Base-by-base conservation (phyloP, 53 echinoderm and acorn worm genomes). In the Glandiceps talaboti region DNA sequence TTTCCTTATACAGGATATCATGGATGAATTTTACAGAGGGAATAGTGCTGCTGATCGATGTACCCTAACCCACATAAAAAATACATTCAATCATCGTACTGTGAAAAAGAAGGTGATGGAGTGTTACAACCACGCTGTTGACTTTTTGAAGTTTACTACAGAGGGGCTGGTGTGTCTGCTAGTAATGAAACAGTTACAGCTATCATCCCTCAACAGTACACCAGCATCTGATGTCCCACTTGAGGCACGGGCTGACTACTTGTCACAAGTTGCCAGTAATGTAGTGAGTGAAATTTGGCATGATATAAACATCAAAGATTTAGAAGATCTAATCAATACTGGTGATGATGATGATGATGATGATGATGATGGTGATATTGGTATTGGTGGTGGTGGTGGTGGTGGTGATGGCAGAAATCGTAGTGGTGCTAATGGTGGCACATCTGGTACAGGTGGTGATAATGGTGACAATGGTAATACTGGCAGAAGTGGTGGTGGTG, bases 41-140 rank as follows among this genome's bases (percentile, higher is more conserved):
- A 31, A 82, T 14, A 82, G 78, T 45, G 74, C 78, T 14, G 75
- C 77, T 29, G 86, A 86, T 27, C 72, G 78, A 30, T 82, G 86
- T 1, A 82, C 86, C 14, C 82, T 86, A 0, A 33, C 31, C 45
- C 86, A 86, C 20, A 1, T 86, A 1, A 86, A 86, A 82, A 31
- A 77, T 1, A 33, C 73, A 14, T 86, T 77, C 30, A 31, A 32
- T 25, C 82, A 81, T 28, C 29, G 78, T 26, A 77, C 86, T 26
- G 76, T 86, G 30, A 77, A 81, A 31, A 72, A 28, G 25, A 81
- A 86, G 30, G 81, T 74, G 28, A 77, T 81, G 30, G 74, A 86
- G 27, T 28, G 28, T 73, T 64, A 77, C 32, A 81, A 74, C 30
- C 82, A 82, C 31, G 82, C 77, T 0, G 64, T 45, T 12, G 64